These are phyloP conservation scores for Cepaea nemoralis DNA, from an alignment of 1,140 invertebrate species.

Conservation along the genomic window DNA sequence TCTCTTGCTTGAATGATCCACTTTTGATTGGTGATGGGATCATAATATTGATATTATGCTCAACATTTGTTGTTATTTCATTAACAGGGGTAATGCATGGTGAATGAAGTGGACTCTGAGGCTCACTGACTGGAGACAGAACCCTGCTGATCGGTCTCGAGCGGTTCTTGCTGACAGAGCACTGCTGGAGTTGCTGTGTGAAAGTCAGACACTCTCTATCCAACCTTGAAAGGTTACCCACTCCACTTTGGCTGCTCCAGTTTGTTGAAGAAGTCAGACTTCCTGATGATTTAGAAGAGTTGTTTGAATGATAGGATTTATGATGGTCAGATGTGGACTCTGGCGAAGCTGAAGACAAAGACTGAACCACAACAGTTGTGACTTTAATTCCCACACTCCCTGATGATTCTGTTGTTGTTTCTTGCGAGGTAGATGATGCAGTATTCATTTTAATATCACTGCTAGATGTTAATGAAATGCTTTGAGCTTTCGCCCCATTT, in stretches of 20 bases:
- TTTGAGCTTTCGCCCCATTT: slow-evolving; percentile 55
- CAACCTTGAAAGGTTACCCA: slow-evolving; percentile 40
- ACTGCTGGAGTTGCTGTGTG: slow-evolving; percentile 83
- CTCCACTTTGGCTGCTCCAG: slow-evolving; percentile 73
- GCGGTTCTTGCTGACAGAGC: slow-evolving; percentile 70
- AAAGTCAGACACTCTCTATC: slow-evolving; percentile 74
- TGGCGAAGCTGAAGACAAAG: slow-evolving; percentile 75
- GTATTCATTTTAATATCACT: slow-evolving; percentile 78
- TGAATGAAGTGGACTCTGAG: slow-evolving; percentile 85
- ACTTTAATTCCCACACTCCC: slow-evolving; percentile 6
- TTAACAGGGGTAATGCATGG: slow-evolving; percentile 74
- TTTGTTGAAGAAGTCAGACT: slow-evolving; percentile 78
- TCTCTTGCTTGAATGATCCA: slow-evolving; percentile 55
- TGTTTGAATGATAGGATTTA: slow-evolving; percentile 82
- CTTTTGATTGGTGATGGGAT: slow-evolving; percentile 55
- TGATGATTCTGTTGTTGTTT: slow-evolving; percentile 32
- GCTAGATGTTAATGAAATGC: slow-evolving; percentile 61
- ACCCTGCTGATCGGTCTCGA: slow-evolving; percentile 71
- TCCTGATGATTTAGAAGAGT: slow-evolving; percentile 82
- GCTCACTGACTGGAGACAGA: slow-evolving; percentile 82
- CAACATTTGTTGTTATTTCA: neutral
- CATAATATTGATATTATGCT: slow-evolving; percentile 46
- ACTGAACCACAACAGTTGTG: slow-evolving; percentile 1
- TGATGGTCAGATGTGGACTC: slow-evolving; percentile 79
- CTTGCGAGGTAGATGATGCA: slow-evolving; percentile 40